A percentile compares a stretch with the other conserved stretches of the same genome.
Conservation (phyloP, 2,888 invertebrate species). For the Megamerina dolium region DNA sequence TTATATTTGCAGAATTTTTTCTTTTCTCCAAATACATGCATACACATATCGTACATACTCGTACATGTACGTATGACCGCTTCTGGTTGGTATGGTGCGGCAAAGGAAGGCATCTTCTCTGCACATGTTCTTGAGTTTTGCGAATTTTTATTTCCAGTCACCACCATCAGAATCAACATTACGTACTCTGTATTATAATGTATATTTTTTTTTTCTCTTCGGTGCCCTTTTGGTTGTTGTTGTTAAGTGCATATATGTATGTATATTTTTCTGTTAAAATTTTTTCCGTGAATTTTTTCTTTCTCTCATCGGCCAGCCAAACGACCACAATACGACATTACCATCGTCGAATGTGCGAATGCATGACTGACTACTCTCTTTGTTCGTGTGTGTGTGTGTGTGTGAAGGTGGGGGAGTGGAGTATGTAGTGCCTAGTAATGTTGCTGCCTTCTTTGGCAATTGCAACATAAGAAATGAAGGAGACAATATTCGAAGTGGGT, state of each 20-base stretch:
- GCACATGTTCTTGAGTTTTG: conserved; percentile 14
- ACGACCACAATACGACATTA: no score
- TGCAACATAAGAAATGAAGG: no score
- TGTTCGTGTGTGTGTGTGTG: neutral
- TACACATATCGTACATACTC: no score
- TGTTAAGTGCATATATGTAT: neutral
- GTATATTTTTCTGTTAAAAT: conserved; percentile 11
- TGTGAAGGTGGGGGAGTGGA: neutral
- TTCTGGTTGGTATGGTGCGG: conserved; percentile 3
- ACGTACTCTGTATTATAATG: conserved; percentile 12
- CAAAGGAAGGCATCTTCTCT: conserved; percentile 6
- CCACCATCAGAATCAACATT: no score
- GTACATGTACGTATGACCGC: no score
- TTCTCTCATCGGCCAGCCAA: conserved; percentile 14
- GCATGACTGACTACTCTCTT: no score
- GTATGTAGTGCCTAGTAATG: no score
- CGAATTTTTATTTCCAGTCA: conserved; percentile 13
- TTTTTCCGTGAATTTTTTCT: conserved; percentile 15
- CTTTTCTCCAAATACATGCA: no score
- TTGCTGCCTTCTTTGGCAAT: no score
- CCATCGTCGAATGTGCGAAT: no score
- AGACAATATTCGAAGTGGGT: no score
- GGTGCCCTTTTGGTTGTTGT: conserved; percentile 1
- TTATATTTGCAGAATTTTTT: conserved; percentile 17
- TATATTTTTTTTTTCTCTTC: conserved; percentile 5